Percentiles rank a stretch among this genome's conserved stretches.
These are phyloP conservation scores for Centropristis striata DNA, from an alignment of 2,113 vertebrate species.

Conservation along the genomic window DNA sequence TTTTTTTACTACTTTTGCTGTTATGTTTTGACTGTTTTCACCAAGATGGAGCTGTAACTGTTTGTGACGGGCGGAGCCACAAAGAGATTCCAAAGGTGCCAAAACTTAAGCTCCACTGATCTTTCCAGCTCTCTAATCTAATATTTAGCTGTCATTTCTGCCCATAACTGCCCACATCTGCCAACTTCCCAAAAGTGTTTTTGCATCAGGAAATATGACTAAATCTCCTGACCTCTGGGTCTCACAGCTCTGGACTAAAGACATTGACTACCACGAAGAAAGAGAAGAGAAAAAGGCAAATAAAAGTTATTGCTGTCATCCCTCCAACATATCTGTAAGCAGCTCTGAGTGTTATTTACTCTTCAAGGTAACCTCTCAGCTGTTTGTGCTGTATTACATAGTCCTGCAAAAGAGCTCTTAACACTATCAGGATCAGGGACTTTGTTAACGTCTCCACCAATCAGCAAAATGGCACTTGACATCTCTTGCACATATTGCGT, in stretches of 20 bases:
- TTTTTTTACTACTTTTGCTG: not conserved
- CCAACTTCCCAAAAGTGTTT: slow-evolving; percentile 11
- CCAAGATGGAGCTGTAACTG: slow-evolving; percentile 7
- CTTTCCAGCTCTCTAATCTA: slow-evolving; percentile 38
- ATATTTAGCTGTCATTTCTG: slow-evolving; percentile 32
- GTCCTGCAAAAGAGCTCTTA: slow-evolving; percentile 9
- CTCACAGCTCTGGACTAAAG: slow-evolving; percentile 3
- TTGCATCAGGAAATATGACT: slow-evolving; percentile 22
- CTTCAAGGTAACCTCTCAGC: slow-evolving; percentile 24
- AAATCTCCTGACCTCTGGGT: slow-evolving; percentile 14
- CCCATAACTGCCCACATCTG: not conserved
- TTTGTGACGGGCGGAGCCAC: slow-evolving; percentile 9
- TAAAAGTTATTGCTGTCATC: not conserved
- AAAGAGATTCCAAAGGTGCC: slow-evolving; percentile 27
- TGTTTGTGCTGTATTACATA: not conserved
- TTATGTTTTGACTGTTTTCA: slow-evolving; percentile 8
- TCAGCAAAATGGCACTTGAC: slow-evolving; percentile 46
- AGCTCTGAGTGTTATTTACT: slow-evolving; percentile 29
- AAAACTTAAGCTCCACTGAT: slow-evolving; percentile 31
- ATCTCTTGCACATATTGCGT: slow-evolving; percentile 70
- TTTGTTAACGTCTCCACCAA: slow-evolving; percentile 26
- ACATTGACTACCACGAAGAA: slow-evolving; percentile 3
- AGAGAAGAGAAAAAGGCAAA: slow-evolving; percentile 14
- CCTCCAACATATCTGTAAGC: slow-evolving; percentile 28
- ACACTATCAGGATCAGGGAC: slow-evolving; percentile 33